These are phyloP conservation scores for Trematomus loennbergii DNA, from an alignment of 2,113 vertebrate species.

Conservation along the genomic window DNA sequence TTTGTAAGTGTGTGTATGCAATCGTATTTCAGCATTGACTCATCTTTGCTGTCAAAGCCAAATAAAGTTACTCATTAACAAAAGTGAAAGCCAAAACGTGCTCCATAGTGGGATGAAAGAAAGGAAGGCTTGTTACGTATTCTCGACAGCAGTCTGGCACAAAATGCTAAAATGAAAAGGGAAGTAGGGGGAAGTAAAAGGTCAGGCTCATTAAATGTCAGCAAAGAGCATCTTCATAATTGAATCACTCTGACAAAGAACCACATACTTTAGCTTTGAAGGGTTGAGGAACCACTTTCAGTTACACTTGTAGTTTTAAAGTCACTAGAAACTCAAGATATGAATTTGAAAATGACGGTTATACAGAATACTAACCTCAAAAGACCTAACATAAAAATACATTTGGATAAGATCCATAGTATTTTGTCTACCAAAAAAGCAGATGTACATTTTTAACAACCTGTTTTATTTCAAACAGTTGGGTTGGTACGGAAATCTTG, in stretches of 20 bases:
- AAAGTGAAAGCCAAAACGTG: constrained; percentile 20
- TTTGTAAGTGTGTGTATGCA: background rate
- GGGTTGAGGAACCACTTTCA: constrained; percentile 25
- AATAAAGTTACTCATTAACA: constrained; percentile 23
- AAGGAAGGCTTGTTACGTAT: constrained; percentile 51
- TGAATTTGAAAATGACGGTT: constrained; percentile 1
- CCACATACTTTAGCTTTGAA: constrained; percentile 51
- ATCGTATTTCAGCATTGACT: constrained; percentile 18
- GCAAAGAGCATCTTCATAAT: constrained; percentile 75
- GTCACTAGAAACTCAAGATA: constrained; percentile 10
- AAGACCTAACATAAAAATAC: constrained; percentile 7
- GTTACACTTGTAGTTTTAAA: constrained; percentile 20
- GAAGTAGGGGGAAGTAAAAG: constrained; percentile 60
- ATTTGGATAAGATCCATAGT: background rate
- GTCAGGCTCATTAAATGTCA: constrained; percentile 81
- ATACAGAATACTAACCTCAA: constrained; percentile 29
- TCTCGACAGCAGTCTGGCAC: constrained; percentile 60
- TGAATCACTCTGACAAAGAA: constrained; percentile 64
- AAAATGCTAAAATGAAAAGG: constrained; percentile 55
- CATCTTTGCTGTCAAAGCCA: constrained; percentile 16
- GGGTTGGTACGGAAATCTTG: constrained; percentile 7
- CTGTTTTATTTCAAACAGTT: background rate
- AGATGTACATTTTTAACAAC: background rate
- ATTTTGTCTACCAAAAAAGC: background rate
- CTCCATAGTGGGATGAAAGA: constrained; percentile 20